Evolutionary conservation across 2,113 vertebrate species (phyloP), one percentile per base, ranked within the genome.

Genomic region (Notothenia coriiceps): DNA sequence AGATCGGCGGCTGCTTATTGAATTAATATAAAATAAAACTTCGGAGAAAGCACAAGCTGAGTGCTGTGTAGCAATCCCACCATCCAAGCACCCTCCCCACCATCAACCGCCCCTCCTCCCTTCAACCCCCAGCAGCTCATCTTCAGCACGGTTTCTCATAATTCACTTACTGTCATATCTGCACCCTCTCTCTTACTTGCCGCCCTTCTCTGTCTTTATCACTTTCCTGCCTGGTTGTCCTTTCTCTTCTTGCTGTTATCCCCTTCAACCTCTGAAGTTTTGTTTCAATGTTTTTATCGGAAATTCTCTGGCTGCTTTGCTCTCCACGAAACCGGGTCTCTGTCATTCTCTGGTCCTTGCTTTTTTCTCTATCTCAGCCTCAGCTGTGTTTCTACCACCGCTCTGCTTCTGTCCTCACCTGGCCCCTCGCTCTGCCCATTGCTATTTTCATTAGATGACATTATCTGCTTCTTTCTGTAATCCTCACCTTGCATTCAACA

Each of bases 1-100:
- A 92, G 89, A 92, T 91, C 70, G 83, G 89, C 69, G 15, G 71
- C 77, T 65, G 82, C 87, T 92, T 94, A 95, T 94, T 95, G 91
- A 95, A 94, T 95, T 93, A 87, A 92, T 93, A 94, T 94, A 86
- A 92, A 91, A 94, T 93, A 80, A 87, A 92, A 91, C 72, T 87
- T 77, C 0, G 65, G 73, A 77, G 62, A 89, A 90, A 82, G 80
- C 47, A 62, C 80, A 12, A 17, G 65, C 73, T 55, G 66, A 85
- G 69, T 33, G 57, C 20, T 25, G 47, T 40, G 74, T 68, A 52
- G 72, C 70, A 74, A 50, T 69, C 62, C 71, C 46, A 11, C 74
- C 35, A 62, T 2, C 20, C 70, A 8, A 15, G 52, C 54, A 47
- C 18, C 52, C 55, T 18, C 70, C 10, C 47, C 20, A 35, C 67